Evolutionary conservation across 23 tunicate genomes (phyloP).

Genomic region (Ascidia mentula): DNA sequence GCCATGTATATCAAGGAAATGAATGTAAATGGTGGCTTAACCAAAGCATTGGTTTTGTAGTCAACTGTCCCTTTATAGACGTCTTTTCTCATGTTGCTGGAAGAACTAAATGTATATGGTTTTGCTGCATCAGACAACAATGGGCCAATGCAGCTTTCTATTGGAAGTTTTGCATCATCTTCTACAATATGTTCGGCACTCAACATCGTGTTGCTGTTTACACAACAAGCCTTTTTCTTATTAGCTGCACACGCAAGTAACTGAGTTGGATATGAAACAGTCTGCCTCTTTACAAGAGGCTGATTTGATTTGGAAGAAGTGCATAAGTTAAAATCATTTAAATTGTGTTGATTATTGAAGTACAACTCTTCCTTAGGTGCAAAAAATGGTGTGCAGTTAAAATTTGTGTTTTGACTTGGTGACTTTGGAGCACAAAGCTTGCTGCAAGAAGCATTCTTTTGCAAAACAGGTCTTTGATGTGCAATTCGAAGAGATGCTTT

Average conservation of each 20-base stretch:
- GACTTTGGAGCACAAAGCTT: not conserved
- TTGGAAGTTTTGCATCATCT: not conserved
- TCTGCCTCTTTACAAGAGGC: not conserved
- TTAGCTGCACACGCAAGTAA: not conserved
- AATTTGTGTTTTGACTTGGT: not conserved
- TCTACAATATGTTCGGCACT: not conserved
- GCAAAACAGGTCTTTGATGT: not conserved
- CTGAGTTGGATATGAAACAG: not conserved
- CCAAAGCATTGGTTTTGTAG: constrained; percentile 83
- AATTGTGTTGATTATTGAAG: not conserved
- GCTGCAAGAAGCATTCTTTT: not conserved
- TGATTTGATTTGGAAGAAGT: not conserved
- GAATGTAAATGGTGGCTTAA: constrained; percentile 57
- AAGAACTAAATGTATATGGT: constrained; percentile 25
- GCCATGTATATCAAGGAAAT: constrained; percentile 75
- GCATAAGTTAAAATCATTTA: not conserved
- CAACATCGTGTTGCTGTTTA: no score
- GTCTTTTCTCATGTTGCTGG: constrained; percentile 42
- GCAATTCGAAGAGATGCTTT: not conserved
- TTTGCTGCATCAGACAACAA: constrained; percentile 4
- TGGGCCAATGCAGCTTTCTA: not conserved
- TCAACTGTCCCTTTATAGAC: constrained; percentile 56
- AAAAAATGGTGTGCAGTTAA: no score
- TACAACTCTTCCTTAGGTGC: not conserved
- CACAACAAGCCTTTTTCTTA: not conserved